Conservation (phyloP, 2,113 vertebrate genomes). For the Hymenochirus boettgeri region DNA sequence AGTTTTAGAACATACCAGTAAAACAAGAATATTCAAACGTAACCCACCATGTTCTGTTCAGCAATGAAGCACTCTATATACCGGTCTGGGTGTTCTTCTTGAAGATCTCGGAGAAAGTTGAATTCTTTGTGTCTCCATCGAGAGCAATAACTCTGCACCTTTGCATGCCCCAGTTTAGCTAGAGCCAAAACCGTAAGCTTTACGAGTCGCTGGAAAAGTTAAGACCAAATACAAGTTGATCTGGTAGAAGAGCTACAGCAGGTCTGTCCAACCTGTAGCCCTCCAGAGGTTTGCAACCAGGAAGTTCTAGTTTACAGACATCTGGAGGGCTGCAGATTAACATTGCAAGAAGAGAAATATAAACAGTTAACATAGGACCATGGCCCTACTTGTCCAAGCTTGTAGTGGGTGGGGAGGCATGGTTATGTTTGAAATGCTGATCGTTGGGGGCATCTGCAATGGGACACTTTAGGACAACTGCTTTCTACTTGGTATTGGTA, state of each 20-base stretch:
- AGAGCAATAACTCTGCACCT: conserved; percentile 70
- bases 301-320: too few relatives aligned
- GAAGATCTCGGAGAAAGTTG: conserved; percentile 76
- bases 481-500: conserved; percentile 64
- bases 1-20: too few relatives aligned
- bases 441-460: conserved; percentile 56
- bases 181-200: conserved; percentile 75
- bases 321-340: too few relatives aligned
- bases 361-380: too few relatives aligned
- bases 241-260: too few relatives aligned
- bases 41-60: conserved; percentile 85
- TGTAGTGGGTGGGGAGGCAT: conserved; percentile 65
- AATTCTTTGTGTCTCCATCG: conserved; percentile 80
- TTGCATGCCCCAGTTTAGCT: conserved; percentile 67
- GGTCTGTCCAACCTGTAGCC: too few relatives aligned
- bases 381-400: conserved; percentile 69
- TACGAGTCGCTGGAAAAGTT: conserved; percentile 72
- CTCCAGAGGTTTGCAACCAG: too few relatives aligned
- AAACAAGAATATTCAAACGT: too few relatives aligned
- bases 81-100: conserved; percentile 71
- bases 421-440: conserved; percentile 52
- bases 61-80: conserved; percentile 81
- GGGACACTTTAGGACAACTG: conserved; percentile 64
- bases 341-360: too few relatives aligned
- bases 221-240: too few relatives aligned